phyloP scores from a whole-genome alignment of 2,888 invertebrate species.

The Drosophila mulleri region DNA sequence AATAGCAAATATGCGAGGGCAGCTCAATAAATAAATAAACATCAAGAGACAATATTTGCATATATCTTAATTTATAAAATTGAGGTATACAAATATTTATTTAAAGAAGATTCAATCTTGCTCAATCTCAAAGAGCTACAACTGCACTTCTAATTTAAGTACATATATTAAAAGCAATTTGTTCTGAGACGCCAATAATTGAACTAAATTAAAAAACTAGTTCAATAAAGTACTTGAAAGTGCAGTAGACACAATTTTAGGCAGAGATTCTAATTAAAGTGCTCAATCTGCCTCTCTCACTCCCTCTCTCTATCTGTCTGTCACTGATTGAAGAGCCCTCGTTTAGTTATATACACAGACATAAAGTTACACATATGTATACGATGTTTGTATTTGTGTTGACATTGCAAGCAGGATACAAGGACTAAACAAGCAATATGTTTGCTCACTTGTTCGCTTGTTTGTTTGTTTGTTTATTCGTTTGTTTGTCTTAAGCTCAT shows the following conservation, averaged over 20 bases:
- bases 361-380: not conserved
- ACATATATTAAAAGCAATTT: not conserved
- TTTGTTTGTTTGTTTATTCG: conserved; percentile 62
- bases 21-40: not conserved
- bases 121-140: too few species aligned
- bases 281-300: not conserved
- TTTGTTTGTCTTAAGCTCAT: conserved; percentile 60
- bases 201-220: not conserved
- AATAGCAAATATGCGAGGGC: conserved; percentile 12
- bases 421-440: conserved; percentile 16
- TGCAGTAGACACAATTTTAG: not conserved
- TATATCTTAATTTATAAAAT: too few species aligned
- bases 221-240: not conserved
- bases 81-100: too few species aligned
- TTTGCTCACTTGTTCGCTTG: conserved; percentile 19
- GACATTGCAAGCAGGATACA: conserved; percentile 1
- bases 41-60: not conserved
- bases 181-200: not conserved
- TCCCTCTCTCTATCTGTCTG: not conserved
- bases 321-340: conserved; percentile 11
- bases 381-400: conserved; percentile 10
- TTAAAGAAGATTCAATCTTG: too few species aligned
- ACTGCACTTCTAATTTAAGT: too few species aligned
- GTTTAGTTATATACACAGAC: not conserved
- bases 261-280: conserved; percentile 4